These are phyloP conservation scores for Lagodon rhomboides DNA, from an alignment of 2,797 vertebrate species.

Conservation along the genomic window DNA sequence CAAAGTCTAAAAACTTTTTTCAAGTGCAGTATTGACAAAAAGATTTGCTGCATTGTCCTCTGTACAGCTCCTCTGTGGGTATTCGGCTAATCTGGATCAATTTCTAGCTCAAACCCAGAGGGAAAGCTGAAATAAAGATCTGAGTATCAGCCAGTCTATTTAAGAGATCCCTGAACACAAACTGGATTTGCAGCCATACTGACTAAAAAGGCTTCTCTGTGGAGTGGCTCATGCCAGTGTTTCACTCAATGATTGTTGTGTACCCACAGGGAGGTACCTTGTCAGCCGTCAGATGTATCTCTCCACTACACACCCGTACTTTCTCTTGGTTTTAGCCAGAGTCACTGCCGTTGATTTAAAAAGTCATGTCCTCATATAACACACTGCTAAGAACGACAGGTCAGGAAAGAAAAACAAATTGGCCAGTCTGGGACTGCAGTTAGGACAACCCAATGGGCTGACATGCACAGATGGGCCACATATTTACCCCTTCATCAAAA, in stretches of 20 bases:
- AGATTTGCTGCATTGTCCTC: not conserved
- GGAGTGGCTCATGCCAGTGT: constrained; percentile 20
- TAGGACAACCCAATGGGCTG: not conserved
- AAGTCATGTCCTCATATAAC: constrained; percentile 1
- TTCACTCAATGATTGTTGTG: constrained; percentile 20
- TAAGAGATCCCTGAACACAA: constrained; percentile 33
- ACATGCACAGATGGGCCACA: constrained; percentile 25
- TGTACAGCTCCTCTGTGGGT: not conserved
- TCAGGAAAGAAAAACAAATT: constrained; percentile 29
- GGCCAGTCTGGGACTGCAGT: constrained; percentile 11
- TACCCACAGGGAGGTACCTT: constrained; percentile 20
- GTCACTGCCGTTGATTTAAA: constrained; percentile 13
- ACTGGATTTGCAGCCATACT: constrained; percentile 34
- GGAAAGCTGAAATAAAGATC: constrained; percentile 26
- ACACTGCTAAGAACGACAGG: not conserved
- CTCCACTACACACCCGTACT: not conserved
- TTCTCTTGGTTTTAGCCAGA: constrained; percentile 12
- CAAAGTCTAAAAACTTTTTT: not conserved
- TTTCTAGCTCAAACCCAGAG: constrained; percentile 11
- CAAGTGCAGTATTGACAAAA: not conserved
- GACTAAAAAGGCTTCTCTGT: constrained; percentile 12
- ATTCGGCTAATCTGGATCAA: constrained; percentile 17
- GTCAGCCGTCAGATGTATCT: constrained; percentile 31
- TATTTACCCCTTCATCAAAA: constrained; percentile 19
- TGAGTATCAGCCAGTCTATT: constrained; percentile 11